Conservation (phyloP, 2,113 vertebrate species). For the Paratilapia polleni region DNA sequence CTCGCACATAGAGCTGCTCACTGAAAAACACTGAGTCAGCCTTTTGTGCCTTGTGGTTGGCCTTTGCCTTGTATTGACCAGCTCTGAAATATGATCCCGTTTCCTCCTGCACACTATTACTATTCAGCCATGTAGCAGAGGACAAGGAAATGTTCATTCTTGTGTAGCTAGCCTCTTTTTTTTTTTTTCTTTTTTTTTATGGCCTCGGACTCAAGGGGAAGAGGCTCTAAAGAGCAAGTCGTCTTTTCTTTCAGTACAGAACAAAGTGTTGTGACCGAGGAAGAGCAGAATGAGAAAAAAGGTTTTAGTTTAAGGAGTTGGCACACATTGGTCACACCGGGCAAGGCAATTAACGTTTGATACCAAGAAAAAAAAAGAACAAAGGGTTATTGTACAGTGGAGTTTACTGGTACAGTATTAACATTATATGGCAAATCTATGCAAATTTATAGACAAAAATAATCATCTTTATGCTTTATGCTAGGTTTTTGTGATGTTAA, state of each 20-base stretch:
- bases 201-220: slow-evolving; percentile 19
- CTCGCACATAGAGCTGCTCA: not conserved
- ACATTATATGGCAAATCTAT: not conserved
- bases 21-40: slow-evolving; percentile 54
- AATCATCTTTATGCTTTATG: not conserved
- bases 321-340: not conserved
- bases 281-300: not conserved
- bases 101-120: slow-evolving; percentile 38
- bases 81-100: slow-evolving; percentile 60
- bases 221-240: slow-evolving; percentile 21
- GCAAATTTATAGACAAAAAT: not conserved
- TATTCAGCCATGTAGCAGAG: slow-evolving; percentile 28
- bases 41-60: slow-evolving; percentile 22
- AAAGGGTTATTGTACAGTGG: not conserved
- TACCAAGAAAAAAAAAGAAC: not conserved
- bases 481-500: no score
- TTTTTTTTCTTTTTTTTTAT: slow-evolving; percentile 19
- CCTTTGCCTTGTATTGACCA: slow-evolving; percentile 48
- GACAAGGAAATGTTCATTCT: slow-evolving; percentile 46
- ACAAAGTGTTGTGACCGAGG: slow-evolving; percentile 40
- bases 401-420: not conserved
- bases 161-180: not conserved
- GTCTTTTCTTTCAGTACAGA: slow-evolving; percentile 38
- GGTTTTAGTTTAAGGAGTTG: slow-evolving; percentile 9
- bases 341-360: not conserved